Conservation (phyloP, 2,888 invertebrate species). For the Geotrupes spiniger region DNA sequence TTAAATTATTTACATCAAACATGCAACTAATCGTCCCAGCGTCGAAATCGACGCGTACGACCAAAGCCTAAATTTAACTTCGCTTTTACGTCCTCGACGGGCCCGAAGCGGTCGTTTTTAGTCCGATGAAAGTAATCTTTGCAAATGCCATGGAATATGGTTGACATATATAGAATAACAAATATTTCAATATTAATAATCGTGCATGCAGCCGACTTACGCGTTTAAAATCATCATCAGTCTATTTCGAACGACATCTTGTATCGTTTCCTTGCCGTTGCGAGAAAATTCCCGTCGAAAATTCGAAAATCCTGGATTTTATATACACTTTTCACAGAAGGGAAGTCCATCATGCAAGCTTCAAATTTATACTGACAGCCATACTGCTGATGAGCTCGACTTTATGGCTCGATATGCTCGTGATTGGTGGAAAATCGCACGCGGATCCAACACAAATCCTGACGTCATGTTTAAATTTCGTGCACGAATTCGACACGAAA, state of each 20-base stretch:
- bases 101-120: not conserved
- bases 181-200: conserved; percentile 12
- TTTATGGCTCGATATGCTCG: conserved; percentile 70
- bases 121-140: not conserved
- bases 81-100: no score
- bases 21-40: no score
- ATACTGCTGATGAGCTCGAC: conserved; percentile 84
- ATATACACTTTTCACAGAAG: conserved; percentile 61
- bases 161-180: conserved; percentile 9
- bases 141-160: not conserved
- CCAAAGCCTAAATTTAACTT: no score
- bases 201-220: conserved; percentile 30
- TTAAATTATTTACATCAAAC: not conserved
- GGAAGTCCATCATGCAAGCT: conserved; percentile 81
- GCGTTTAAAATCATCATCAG: conserved; percentile 25
- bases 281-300: conserved; percentile 38
- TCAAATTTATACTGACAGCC: conserved; percentile 98
- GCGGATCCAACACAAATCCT: conserved; percentile 9
- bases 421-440: conserved; percentile 59
- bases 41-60: no score
- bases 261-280: conserved; percentile 39
- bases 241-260: conserved; percentile 41
- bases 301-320: conserved; percentile 40
- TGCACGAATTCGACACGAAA: not conserved
- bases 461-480: conserved; percentile 9